phyloP scores from a whole-genome alignment of 2,113 vertebrate species.

The Tympanuchus pallidicinctus region DNA sequence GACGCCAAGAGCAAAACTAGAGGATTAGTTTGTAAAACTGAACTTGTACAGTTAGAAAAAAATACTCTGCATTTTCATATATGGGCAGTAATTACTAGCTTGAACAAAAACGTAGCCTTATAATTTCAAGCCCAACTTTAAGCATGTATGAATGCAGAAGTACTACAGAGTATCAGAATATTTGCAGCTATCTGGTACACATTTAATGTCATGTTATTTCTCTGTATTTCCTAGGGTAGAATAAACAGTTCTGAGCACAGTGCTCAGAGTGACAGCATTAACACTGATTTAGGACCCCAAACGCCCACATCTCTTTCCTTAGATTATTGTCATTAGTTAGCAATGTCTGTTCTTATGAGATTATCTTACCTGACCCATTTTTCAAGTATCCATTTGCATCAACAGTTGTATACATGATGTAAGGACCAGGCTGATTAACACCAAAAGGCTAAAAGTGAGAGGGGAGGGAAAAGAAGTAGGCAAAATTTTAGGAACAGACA shows the following conservation, averaged over 20 bases:
- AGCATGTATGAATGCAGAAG: neutral
- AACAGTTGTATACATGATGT: constrained; percentile 95
- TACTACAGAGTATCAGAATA: neutral
- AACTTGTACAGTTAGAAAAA: neutral
- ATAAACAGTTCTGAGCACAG: neutral
- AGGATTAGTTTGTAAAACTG: neutral
- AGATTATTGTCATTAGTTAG: neutral
- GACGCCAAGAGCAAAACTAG: neutral
- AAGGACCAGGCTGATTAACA: constrained; percentile 97
- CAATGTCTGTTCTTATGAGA: neutral
- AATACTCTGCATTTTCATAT: neutral
- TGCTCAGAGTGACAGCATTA: neutral
- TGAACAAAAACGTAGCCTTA: neutral
- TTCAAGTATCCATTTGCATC: constrained; percentile 95
- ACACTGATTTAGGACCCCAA: neutral
- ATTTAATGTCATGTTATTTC: neutral
- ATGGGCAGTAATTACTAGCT: neutral
- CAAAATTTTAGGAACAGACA: neutral
- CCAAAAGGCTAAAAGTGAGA: constrained; percentile 87
- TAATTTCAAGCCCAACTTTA: neutral
- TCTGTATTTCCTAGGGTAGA: neutral
- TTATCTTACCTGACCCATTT: constrained; percentile 92
- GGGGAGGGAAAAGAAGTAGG: neutral
- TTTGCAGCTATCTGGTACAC: neutral
- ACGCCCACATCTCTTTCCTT: neutral